Evolutionary conservation across 2,888 invertebrate species (phyloP).

Genomic region (Xestobium rufovillosum): DNA sequence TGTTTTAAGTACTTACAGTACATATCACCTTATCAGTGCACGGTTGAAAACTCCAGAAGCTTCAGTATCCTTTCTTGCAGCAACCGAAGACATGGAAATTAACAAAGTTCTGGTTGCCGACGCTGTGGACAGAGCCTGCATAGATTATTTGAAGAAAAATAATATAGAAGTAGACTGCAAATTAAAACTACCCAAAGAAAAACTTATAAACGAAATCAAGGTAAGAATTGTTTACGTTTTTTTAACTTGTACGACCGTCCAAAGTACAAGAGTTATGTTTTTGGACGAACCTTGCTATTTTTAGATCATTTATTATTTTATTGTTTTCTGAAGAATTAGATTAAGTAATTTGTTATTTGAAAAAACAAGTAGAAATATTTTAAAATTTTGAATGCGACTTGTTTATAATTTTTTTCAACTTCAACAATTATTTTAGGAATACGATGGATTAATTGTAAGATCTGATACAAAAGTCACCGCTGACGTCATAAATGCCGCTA

Average conservation of each 20-base stretch:
- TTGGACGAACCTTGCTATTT: slow-evolving; percentile 5
- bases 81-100: slow-evolving; percentile 56
- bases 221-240: slow-evolving; percentile 48
- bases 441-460: slow-evolving; percentile 86
- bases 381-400: too few species aligned
- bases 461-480: slow-evolving; percentile 92
- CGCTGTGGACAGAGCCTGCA: slow-evolving; percentile 82
- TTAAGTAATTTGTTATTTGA: too few species aligned
- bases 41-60: too few species aligned
- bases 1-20: too few species aligned
- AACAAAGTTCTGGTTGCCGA: slow-evolving; percentile 86
- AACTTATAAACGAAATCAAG: slow-evolving; percentile 74
- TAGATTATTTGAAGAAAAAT: slow-evolving; percentile 66
- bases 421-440: slow-evolving; percentile 63
- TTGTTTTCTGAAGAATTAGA: not conserved
- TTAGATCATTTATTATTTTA: not conserved
- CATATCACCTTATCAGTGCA: too few species aligned
- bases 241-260: not conserved
- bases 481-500: slow-evolving; percentile 71
- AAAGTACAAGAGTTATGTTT: slow-evolving; percentile 6
- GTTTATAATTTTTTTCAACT: too few species aligned
- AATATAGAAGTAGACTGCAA: slow-evolving; percentile 75
- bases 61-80: too few species aligned
- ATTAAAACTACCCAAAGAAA: slow-evolving; percentile 68
- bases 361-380: too few species aligned